Conservation (phyloP, 2,797 vertebrate genomes). For the Pseudotriccus pelzelni region DNA sequence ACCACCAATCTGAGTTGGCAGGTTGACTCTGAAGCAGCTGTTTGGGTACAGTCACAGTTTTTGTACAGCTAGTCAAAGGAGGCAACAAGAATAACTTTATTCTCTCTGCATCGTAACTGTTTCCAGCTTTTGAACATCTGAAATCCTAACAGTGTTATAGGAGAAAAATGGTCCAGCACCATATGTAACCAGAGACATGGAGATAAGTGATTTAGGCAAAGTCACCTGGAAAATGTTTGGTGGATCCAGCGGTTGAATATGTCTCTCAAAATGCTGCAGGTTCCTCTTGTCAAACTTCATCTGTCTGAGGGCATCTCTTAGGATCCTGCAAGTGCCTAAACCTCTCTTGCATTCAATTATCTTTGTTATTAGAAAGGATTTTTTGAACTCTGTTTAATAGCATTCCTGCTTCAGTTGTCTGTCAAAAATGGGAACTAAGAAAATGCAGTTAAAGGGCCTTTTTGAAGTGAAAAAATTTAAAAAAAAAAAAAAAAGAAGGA, state of each 20-base stretch:
- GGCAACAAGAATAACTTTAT: not conserved
- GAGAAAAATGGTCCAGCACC: not conserved
- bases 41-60: not conserved
- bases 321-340: not conserved
- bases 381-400: not conserved
- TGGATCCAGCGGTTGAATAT: not conserved
- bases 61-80: not conserved
- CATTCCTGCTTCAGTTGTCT: not conserved
- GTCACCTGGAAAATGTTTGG: not conserved
- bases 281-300: not conserved
- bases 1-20: not conserved
- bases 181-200: not conserved
- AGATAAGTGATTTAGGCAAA: not conserved
- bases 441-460: not conserved
- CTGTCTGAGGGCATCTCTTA: not conserved
- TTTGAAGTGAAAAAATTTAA: not conserved
- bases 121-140: not conserved
- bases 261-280: not conserved
- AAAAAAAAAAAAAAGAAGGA: no score
- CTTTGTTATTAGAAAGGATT: not conserved
- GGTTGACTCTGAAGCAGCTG: not conserved
- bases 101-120: not conserved
- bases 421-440: not conserved
- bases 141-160: not conserved
- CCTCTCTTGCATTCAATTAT: not conserved